These are phyloP conservation scores for Galagoides demidoff DNA, from an alignment of 2,797 vertebrate genomes.

Conservation along the genomic window DNA sequence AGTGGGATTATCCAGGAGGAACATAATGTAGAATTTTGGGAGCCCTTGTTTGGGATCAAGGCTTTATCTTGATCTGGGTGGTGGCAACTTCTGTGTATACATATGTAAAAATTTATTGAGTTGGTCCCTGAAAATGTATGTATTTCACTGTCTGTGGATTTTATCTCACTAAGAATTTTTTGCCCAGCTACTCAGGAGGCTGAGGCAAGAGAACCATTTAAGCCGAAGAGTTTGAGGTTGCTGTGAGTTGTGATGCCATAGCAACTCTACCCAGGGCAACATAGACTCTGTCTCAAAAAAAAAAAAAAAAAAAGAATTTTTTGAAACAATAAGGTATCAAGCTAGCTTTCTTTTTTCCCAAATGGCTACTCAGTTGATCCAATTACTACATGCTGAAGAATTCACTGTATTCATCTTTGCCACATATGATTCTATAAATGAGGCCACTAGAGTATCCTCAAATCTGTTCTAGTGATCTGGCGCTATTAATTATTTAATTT, in stretches of 20 bases:
- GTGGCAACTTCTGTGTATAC: not conserved
- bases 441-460: not conserved
- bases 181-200: not conserved
- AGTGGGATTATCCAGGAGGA: not conserved
- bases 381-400: not conserved
- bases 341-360: not conserved
- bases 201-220: no score
- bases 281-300: no score
- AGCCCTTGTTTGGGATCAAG: no score
- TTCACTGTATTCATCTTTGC: not conserved
- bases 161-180: not conserved
- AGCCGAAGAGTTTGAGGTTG: no score
- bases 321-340: not conserved
- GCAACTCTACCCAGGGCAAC: no score
- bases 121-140: not conserved
- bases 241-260: no score
- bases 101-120: not conserved
- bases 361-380: conserved; percentile 13
- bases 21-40: not conserved
- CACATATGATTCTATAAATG: not conserved
- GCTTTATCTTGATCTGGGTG: not conserved
- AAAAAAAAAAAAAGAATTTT: no score
- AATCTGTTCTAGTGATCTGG: not conserved
- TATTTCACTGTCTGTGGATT: not conserved
- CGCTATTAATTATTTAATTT: not conserved